These are phyloP conservation scores for Periplaneta americana DNA, from an alignment of 1,140 invertebrate genomes.

Conservation along the genomic window DNA sequence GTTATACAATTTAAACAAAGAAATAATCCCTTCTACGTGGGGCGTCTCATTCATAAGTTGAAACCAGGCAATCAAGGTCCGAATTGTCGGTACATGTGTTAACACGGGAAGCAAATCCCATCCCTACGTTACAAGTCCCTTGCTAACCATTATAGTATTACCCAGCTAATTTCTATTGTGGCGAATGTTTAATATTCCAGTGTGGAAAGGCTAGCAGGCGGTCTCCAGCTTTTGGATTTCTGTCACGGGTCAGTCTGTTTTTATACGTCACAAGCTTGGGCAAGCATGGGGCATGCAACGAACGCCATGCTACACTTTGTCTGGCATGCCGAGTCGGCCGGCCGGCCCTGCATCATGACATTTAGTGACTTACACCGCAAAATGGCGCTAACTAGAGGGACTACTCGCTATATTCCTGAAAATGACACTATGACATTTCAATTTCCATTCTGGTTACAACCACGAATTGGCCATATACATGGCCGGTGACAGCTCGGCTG, in stretches of 20 bases:
- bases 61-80: background rate
- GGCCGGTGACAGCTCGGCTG: conserved; percentile 12
- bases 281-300: background rate
- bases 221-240: conserved; percentile 1
- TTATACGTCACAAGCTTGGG: conserved; percentile 1
- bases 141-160: conserved; percentile 13
- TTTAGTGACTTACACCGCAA: conserved; percentile 19
- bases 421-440: conserved; percentile 24
- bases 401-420: conserved; percentile 13
- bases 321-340: background rate
- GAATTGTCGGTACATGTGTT: background rate
- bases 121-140: background rate
- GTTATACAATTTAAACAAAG: background rate
- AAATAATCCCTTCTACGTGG: background rate
- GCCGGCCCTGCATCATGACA: background rate
- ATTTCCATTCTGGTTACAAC: conserved; percentile 18
- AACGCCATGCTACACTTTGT: background rate
- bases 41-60: background rate
- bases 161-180: conserved; percentile 13
- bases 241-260: conserved; percentile 5
- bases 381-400: conserved; percentile 15
- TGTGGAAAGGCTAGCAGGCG: background rate
- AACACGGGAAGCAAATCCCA: background rate
- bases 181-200: conserved; percentile 15
- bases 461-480: conserved; percentile 11